Evolutionary conservation across 2,888 invertebrate genomes (phyloP).

Genomic region (Drosophila siamana): DNA sequence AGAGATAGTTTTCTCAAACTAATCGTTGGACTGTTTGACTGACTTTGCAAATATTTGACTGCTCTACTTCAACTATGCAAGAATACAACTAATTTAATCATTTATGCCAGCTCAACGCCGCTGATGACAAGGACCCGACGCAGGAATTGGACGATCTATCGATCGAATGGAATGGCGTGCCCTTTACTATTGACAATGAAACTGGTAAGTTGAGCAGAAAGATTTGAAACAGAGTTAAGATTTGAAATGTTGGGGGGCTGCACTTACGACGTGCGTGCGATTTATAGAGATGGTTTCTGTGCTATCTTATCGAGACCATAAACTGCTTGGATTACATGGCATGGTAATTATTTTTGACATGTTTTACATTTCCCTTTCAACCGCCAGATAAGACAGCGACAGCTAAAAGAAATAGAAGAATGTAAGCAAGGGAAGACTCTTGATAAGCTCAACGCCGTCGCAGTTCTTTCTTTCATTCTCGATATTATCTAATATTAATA

Average conservation of each 20-base stretch:
- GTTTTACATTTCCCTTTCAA: constrained; percentile 44
- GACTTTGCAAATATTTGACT: background rate
- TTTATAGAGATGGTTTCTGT: background rate
- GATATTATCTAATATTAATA: constrained; percentile 2
- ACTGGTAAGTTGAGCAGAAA: constrained; percentile 91
- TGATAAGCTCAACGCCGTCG: background rate
- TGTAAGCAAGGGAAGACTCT: background rate
- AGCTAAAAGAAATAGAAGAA: background rate
- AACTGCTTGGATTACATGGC: constrained; percentile 10
- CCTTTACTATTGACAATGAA: constrained; percentile 94
- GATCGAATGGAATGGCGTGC: constrained; percentile 93
- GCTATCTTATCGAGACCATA: constrained; percentile 31
- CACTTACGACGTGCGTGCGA: constrained; percentile 7
- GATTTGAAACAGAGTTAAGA: background rate
- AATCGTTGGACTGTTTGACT: background rate
- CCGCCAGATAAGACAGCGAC: constrained; percentile 21
- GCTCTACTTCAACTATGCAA: background rate
- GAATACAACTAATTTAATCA: background rate
- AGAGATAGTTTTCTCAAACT: background rate
- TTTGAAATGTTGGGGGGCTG: background rate
- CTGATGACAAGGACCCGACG: constrained; percentile 62
- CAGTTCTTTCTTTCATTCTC: background rate
- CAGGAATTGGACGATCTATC: constrained; percentile 84
- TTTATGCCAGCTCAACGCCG: constrained; percentile 56
- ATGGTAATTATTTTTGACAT: constrained; percentile 8